Evolutionary conservation across 2,113 vertebrate genomes (phyloP), one percentile per base, ranked within the genome.

Genomic region (Centropus unirufus): DNA sequence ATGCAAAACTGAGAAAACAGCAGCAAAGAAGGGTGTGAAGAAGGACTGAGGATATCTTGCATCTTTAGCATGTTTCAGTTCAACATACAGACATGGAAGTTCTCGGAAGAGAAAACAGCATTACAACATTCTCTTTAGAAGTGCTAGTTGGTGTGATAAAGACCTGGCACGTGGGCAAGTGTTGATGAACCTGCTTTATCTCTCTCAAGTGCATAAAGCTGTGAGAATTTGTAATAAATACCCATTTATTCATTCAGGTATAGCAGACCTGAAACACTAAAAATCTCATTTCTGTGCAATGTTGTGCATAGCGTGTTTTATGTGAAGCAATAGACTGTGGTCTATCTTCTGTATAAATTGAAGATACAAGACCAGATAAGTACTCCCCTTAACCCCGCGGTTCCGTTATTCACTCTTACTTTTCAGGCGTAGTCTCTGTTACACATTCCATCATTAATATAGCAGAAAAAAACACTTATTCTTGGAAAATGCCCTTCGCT

Each of bases 391-490:
- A 84, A 47, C 46, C 64, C 64, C 12, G 42, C 80, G 90, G 63
- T 58, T 95, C 87, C 40, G 29, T 78, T 67, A 57, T 32, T 47
- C 61, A 29, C 73, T 75, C 14, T 9, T 93, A 8, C 46, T 92
- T 95, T 95, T 92, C 83, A 81, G 75, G 59, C 92, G 55, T 44
- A 90, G 73, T 75, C 77, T 95, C 83, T 95, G 80, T 92, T 82
- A 90, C 58, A 78, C 82, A 57, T 90, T 95, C 84, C 95, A 95
- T 95, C 95, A 95, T 95, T 95, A 93, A 64, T 82, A 92, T 40
- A 95, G 89, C 96, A 61, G 93, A 96, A 97, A 95, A 96, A 96
- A 94, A 24, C 49, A 51, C 62, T 94, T 96, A 80, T 97, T 95
- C 90, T 96, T 91, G 68, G 85, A 47, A 74, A 97, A 94, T 26